These are phyloP conservation scores for Lasioglossum oenotherae DNA, from an alignment of 2,888 invertebrate species.

Conservation along the genomic window DNA sequence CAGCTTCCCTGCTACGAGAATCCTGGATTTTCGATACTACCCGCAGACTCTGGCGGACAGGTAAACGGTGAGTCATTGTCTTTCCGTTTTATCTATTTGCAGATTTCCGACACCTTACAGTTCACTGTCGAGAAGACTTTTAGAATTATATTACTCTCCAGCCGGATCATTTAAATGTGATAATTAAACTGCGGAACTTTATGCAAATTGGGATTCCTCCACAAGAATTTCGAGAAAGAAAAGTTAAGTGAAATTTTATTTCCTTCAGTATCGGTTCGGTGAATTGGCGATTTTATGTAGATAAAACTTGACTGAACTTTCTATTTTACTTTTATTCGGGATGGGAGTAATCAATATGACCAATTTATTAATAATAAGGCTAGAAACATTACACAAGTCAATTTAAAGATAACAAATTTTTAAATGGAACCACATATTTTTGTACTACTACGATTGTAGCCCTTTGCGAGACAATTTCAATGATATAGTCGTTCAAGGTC, in stretches of 20 bases:
- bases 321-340: not conserved
- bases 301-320: not conserved
- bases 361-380: too few relatives aligned
- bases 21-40: constrained; percentile 49
- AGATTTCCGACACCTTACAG: constrained; percentile 2
- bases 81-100: constrained; percentile 44
- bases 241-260: constrained; percentile 2
- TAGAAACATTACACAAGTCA: too few relatives aligned
- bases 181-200: constrained; percentile 11
- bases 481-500: too few relatives aligned
- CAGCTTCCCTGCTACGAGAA: constrained; percentile 46
- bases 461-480: too few relatives aligned
- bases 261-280: not conserved
- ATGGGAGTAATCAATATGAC: too few relatives aligned
- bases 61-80: constrained; percentile 60
- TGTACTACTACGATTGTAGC: too few relatives aligned
- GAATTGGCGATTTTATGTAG: not conserved
- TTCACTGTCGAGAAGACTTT: not conserved
- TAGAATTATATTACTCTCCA: constrained; percentile 4
- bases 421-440: too few relatives aligned
- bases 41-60: constrained; percentile 41
- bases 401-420: too few relatives aligned
- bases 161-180: not conserved
- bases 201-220: not conserved
- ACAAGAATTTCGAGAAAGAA: not conserved